phyloP scores from a whole-genome alignment of 2,113 vertebrate species.

The Galbula dea region DNA sequence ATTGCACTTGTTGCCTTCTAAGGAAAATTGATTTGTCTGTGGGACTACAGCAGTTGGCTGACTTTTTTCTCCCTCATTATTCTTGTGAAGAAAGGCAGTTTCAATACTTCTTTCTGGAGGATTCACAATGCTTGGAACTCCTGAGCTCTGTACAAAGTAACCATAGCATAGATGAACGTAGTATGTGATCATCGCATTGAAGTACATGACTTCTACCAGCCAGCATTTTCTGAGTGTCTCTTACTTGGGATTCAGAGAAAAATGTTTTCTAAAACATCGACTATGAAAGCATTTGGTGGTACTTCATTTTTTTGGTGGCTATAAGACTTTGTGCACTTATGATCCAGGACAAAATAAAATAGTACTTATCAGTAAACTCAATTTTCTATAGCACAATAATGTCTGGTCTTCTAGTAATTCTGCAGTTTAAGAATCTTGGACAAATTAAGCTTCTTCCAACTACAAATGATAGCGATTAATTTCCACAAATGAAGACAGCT shows the following conservation, averaged over 20 bases:
- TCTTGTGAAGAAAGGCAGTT: background rate
- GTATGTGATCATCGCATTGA: background rate
- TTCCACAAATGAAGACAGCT: background rate
- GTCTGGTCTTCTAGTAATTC: background rate
- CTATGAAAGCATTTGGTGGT: background rate
- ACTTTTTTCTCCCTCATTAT: background rate
- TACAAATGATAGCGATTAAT: background rate
- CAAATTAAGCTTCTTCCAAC: background rate
- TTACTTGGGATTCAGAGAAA: background rate
- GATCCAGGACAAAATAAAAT: background rate
- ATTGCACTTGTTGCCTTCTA: background rate
- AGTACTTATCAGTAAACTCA: background rate
- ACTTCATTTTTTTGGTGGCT: background rate
- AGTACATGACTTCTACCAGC: background rate
- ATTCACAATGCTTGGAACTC: background rate
- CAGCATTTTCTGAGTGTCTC: background rate
- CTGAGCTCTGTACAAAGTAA: slow-evolving; percentile 21
- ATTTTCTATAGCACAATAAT: background rate
- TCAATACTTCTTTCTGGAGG: background rate
- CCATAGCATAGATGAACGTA: background rate
- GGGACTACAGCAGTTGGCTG: background rate
- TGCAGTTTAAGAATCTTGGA: background rate
- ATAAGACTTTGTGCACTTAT: background rate
- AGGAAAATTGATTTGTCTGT: background rate
- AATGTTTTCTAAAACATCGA: background rate